phyloP scores from a whole-genome alignment of 2,888 invertebrate genomes.

The Notodromas monacha region DNA sequence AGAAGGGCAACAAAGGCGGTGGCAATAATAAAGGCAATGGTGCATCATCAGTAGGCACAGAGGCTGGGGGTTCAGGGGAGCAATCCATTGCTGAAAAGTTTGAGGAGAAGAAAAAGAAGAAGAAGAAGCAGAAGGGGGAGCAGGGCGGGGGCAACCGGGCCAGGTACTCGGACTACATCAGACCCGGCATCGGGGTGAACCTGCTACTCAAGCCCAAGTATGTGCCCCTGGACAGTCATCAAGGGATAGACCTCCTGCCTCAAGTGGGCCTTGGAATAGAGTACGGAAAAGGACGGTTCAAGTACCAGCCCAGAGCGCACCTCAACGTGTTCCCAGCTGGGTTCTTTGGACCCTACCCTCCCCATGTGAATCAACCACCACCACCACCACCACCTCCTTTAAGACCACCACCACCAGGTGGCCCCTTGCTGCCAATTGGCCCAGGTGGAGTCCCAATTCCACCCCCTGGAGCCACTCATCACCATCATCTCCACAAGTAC shows the following conservation, averaged over 20 bases:
- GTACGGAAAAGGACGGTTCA: neutral
- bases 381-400: too few species aligned
- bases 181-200: constrained; percentile 1
- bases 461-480: neutral
- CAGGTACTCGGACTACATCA: too few species aligned
- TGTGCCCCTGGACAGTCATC: neutral
- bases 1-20: too few species aligned
- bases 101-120: neutral
- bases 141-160: too few species aligned
- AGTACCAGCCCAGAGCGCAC: neutral
- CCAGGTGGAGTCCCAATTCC: neutral
- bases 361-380: too few species aligned
- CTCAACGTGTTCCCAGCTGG: neutral
- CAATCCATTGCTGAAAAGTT: too few species aligned
- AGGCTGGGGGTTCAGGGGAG: too few species aligned
- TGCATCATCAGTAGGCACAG: too few species aligned
- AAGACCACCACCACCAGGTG: too few species aligned
- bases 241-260: neutral
- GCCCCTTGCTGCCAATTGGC: too few species aligned
- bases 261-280: neutral
- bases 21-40: too few species aligned
- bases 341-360: neutral
- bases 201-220: neutral
- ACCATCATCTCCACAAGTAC: too few species aligned
- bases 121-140: neutral